A percentile compares a stretch with the other conserved stretches of the same genome.
phyloP scores from a whole-genome alignment of 2,113 vertebrate genomes.

The Varanus salvator region DNA sequence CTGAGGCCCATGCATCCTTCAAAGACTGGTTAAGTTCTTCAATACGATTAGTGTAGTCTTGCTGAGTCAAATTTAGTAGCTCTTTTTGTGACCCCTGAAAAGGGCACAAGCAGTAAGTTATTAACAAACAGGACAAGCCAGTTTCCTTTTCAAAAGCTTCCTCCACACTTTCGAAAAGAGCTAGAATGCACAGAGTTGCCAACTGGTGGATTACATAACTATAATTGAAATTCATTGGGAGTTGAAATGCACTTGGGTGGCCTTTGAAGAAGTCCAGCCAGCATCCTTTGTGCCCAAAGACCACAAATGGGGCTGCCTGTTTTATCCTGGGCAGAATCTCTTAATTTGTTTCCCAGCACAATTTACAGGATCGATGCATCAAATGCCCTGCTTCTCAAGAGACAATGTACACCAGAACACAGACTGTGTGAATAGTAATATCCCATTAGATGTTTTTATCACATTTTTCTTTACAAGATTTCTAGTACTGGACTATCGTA shows the following conservation, averaged over 20 bases:
- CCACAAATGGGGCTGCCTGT: not conserved
- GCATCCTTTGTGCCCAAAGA: not conserved
- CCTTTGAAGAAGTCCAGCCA: not conserved
- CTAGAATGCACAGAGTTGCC: not conserved
- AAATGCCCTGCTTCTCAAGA: not conserved
- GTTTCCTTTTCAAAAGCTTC: not conserved
- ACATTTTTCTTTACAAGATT: not conserved
- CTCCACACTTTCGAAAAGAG: not conserved
- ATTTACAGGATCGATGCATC: not conserved
- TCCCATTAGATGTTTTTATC: not conserved
- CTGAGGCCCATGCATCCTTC: slow-evolving; percentile 96
- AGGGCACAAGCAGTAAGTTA: not conserved
- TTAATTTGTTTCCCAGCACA: not conserved
- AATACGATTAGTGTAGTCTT: slow-evolving; percentile 95
- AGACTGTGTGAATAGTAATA: not conserved
- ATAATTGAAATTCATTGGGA: not conserved
- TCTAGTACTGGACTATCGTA: not conserved
- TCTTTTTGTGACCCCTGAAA: slow-evolving; percentile 94
- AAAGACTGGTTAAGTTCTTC: slow-evolving; percentile 96
- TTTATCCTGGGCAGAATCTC: not conserved
- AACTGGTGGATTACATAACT: not conserved
- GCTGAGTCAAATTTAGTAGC: slow-evolving; percentile 95
- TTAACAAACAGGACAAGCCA: not conserved
- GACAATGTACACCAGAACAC: no score
- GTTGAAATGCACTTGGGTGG: not conserved